Base-by-base conservation (phyloP, 1,140 invertebrate species). In the Microplitis mediator region DNA sequence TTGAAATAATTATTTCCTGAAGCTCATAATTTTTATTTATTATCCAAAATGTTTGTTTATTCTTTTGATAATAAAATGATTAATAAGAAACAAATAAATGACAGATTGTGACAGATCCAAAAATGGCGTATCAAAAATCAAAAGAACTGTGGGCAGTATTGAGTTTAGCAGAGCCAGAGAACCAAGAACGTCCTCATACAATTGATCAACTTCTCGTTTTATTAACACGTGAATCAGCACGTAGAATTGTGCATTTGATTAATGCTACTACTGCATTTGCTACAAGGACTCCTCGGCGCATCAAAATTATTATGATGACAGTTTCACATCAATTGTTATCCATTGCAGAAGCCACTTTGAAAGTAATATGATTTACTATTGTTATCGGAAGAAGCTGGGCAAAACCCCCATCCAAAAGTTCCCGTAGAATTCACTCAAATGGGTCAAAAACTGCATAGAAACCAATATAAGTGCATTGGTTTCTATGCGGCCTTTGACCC, bases 111-210 rank as follows among this genome's bases (percentile, higher is more conserved):
- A 94, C 90, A 54, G 93, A 95, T 84, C 94, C 94, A 0, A 93
- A 90, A 75, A 81, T 91, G 45, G 93, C 93, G n/a, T 88, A 90
- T 78, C 85, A 91, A 78, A 93, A 93, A 79, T 91, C 91, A 2
- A 91, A 90, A 73, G 91, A 91, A 74, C 79, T 94, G 5, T 95
- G 93, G 91, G 79, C 80, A 0, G 88, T 89, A 8, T 83, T 95
- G 36, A 94, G 93, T 76, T 84, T 91, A 71, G 90, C 93, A 16
- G 94, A 95, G 78, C 93, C 93, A 0, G 93, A 94, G 82, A 95
- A 95, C 84, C 94, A 95, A 84, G 91, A 92, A 1, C 89, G 93
- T 61, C 94, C 94, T 0, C 87, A 89, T 61, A 94, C 92, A 1
- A 78, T 95, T 5, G 94, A 95, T 78, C 91, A 95, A 79, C 82